Evolutionary conservation across 2,888 invertebrate species (phyloP).

Genomic region (Amblyteles armatorius): DNA sequence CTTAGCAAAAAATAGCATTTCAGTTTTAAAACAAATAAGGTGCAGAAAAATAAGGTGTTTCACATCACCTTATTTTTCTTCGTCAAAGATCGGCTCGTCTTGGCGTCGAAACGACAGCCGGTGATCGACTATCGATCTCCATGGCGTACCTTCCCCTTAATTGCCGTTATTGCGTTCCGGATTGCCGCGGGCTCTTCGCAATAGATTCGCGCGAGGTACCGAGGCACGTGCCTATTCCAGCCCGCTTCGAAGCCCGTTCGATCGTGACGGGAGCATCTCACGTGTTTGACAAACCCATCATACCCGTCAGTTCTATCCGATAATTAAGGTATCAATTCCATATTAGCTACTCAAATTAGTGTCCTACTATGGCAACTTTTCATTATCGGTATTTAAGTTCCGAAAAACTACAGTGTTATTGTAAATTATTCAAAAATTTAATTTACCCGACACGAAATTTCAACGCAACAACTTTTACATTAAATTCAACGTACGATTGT

Average conservation of each 20-base stretch:
- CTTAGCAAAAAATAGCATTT: no score
- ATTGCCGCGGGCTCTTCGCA: slow-evolving; percentile 34
- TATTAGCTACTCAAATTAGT: no score
- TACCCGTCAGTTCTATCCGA: background rate
- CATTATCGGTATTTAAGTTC: no score
- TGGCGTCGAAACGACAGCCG: slow-evolving; percentile 29
- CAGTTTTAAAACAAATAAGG: no score
- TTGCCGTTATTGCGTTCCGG: slow-evolving; percentile 52
- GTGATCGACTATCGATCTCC: slow-evolving; percentile 43
- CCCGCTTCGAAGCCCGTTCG: slow-evolving; percentile 39
- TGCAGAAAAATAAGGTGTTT: no score
- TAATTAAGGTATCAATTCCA: background rate
- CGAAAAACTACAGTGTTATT: no score
- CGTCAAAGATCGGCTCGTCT: background rate
- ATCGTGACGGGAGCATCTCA: slow-evolving; percentile 4
- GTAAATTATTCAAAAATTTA: no score
- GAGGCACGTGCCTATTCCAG: slow-evolving; percentile 16
- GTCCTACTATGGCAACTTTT: no score
- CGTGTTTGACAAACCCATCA: slow-evolving; percentile 11
- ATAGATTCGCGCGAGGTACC: slow-evolving; percentile 13
- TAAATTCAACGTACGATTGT: no score
- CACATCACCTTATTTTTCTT: no score
- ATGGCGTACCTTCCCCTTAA: slow-evolving; percentile 42
- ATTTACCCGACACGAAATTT: no score
- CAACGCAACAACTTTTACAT: no score